Base-by-base conservation (phyloP, 1,140 invertebrate species). In the Formica selysi region DNA sequence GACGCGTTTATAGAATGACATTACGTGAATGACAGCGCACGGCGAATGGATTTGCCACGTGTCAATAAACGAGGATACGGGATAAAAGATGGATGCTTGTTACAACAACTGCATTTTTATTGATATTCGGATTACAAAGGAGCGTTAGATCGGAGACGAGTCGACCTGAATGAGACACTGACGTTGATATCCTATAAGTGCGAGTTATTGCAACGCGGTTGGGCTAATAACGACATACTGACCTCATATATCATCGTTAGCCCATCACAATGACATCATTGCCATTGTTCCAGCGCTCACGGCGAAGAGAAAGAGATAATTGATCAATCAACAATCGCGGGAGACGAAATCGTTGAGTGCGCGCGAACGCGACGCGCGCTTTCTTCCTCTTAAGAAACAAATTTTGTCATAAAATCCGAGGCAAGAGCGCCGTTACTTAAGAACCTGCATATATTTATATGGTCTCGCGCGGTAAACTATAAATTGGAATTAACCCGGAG, bases 401-500 rank as follows among this genome's bases (percentile, higher is more conserved):
- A 74, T 74, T 83, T 44, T 48, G 13, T 26, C 38, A 59, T 61
- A 61, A 73, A 81, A 61, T 48, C 26, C 19, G 1, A 11, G 51
- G 6, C 22, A 61, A 22, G 29, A 26, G 5, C 51, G 51, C 7
- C 13, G 54, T 51, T 26, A 71, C 68, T 81, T 61, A 81, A 59
- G 26, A 83, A 38, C 54, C 22, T 68, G 54, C 79, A 61, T 74
- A 74, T 61, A 73, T 74, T 61, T 61, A 62, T 38, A 48, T 26
- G 54, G 41, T 83, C 73, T 83, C 73, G 48, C 61, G 57, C 54
- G 54, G 68, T 83, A 73, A 74, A 73, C 79, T 74, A 74, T 83
- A 83, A 83, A 83, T 83, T 74, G 79, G 79, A 74, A 83, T 83
- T 83, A 83, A 83, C 79, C 38, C 26, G 26, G 61, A 44, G 68